These are phyloP conservation scores for Agriopis leucophaearia DNA, from an alignment of 2,888 invertebrate genomes.

Conservation along the genomic window DNA sequence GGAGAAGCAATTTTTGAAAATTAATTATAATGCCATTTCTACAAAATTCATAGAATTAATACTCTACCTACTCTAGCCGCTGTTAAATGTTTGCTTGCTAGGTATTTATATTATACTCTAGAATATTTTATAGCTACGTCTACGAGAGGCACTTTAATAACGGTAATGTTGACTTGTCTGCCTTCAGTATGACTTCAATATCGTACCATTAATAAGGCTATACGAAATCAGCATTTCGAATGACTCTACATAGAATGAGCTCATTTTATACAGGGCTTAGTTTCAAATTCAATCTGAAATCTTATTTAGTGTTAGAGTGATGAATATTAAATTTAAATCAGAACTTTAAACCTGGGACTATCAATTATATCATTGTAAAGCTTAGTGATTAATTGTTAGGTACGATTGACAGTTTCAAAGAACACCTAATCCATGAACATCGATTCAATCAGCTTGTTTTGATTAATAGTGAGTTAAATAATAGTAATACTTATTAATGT, in stretches of 20 bases:
- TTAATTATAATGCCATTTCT: no score
- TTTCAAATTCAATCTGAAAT: constrained; percentile 27
- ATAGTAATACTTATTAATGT: not conserved
- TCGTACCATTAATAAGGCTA: constrained; percentile 1
- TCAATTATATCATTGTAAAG: constrained; percentile 33
- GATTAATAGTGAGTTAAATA: not conserved
- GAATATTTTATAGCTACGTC: not conserved
- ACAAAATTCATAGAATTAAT: not conserved
- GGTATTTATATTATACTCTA: not conserved
- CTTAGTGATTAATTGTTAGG: constrained; percentile 30
- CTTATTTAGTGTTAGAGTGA: constrained; percentile 10
- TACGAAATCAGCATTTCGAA: constrained; percentile 3
- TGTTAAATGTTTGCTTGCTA: not conserved
- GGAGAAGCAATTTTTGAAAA: no score
- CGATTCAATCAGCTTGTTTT: constrained; percentile 10
- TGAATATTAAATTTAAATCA: constrained; percentile 30
- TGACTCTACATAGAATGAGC: constrained; percentile 21
- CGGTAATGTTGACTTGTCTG: constrained; percentile 9
- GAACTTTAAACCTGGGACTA: constrained; percentile 28
- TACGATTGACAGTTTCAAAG: constrained; percentile 36
- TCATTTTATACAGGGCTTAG: constrained; percentile 28
- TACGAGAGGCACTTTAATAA: constrained; percentile 2
- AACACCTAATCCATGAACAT: constrained; percentile 13
- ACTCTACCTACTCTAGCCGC: not conserved
- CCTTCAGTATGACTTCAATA: constrained; percentile 2